Conservation (phyloP, 2,113 vertebrate species). For the mouse (Mus musculus) region DNA sequence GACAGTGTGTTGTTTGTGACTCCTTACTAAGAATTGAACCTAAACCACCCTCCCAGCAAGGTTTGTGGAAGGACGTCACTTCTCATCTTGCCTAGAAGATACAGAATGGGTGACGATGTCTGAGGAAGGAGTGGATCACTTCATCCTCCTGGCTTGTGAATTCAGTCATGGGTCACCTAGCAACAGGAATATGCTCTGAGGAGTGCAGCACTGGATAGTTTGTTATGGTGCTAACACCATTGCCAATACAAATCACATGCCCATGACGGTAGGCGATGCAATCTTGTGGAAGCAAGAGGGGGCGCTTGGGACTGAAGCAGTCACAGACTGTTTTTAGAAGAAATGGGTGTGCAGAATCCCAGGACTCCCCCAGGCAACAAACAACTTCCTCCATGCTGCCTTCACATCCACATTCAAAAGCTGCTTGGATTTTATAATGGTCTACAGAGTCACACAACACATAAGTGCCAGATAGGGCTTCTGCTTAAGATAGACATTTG, state of each 20-base stretch:
- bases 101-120: fast-evolving
- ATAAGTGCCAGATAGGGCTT: conserved; percentile 60
- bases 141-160: neutral
- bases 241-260: neutral
- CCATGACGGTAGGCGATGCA: neutral
- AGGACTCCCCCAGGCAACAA: conserved; percentile 33
- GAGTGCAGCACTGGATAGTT: neutral
- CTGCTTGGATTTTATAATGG: conserved; percentile 61
- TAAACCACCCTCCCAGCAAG: too few relatives aligned
- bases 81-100: neutral
- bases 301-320: neutral
- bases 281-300: fast-evolving
- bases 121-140: neutral
- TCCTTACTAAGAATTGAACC: neutral
- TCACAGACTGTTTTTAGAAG: neutral
- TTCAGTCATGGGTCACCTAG: neutral
- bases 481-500: conserved; percentile 57
- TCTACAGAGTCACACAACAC: conserved; percentile 59
- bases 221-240: neutral
- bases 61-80: neutral
- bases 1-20: neutral
- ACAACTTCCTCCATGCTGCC: neutral
- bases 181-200: neutral
- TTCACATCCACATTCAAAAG: conserved; percentile 13
- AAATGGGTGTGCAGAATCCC: neutral